Conservation (phyloP, 2,888 invertebrate species). For the Rhorus exstirpatorius region DNA sequence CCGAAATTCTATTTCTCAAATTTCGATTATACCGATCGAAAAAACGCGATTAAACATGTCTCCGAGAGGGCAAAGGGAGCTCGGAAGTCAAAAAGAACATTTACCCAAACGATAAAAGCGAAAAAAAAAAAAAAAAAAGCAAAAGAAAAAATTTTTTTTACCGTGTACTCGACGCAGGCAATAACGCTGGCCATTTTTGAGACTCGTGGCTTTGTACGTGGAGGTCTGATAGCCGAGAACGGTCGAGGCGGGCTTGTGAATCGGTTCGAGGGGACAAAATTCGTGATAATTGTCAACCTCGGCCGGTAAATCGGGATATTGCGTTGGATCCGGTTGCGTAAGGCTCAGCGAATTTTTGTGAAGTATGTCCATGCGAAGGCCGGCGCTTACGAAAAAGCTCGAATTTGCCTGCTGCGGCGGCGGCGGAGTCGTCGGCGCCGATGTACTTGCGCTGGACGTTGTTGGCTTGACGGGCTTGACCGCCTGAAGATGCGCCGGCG, state of each 20-base stretch:
- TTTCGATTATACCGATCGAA: too few relatives aligned
- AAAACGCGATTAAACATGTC: too few relatives aligned
- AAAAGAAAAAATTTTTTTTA: conserved; percentile 73
- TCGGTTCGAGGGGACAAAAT: conserved; percentile 93
- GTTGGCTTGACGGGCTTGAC: conserved; percentile 86
- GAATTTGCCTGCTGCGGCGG: conserved; percentile 82
- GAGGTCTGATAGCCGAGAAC: conserved; percentile 92
- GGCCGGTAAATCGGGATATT: conserved; percentile 92
- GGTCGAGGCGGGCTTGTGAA: conserved; percentile 89
- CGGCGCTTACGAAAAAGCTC: conserved; percentile 94
- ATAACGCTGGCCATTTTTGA: conserved; percentile 94
- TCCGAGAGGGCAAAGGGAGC: too few relatives aligned
- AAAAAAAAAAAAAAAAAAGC: conserved; percentile 16
- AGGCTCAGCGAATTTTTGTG: conserved; percentile 91
- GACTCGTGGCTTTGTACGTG: conserved; percentile 95
- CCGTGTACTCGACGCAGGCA: conserved; percentile 96
- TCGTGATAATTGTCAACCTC: conserved; percentile 97
- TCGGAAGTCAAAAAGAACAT: neutral
- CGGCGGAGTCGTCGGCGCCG: conserved; percentile 80
- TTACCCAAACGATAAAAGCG: too few relatives aligned
- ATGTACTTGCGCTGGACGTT: conserved; percentile 78
- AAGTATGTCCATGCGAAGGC: conserved; percentile 92
- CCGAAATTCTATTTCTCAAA: too few relatives aligned
- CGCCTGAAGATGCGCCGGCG: conserved; percentile 88
- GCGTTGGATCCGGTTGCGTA: conserved; percentile 91